A percentile compares a stretch with the other conserved stretches of the same genome.
These are phyloP conservation scores for Lissonota sp. DNA, from an alignment of 2,888 invertebrate genomes.

Conservation along the genomic window DNA sequence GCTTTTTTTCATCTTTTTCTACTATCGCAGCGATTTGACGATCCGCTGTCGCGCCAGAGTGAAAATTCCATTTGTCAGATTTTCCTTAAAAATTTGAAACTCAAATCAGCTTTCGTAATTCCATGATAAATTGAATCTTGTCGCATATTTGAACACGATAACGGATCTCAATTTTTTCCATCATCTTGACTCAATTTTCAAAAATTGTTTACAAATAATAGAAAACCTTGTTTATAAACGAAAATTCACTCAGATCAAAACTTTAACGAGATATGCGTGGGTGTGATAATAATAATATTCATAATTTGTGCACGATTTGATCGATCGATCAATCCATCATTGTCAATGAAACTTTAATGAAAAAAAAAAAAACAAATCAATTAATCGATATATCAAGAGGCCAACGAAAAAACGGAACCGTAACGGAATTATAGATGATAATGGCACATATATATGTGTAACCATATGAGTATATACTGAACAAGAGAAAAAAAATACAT, in stretches of 20 bases:
- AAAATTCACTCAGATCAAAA: slow-evolving; percentile 47
- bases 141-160: slow-evolving; percentile 20
- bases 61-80: slow-evolving; percentile 9
- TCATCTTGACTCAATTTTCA: slow-evolving; percentile 3
- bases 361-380: slow-evolving; percentile 48
- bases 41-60: slow-evolving; percentile 39
- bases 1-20: slow-evolving; percentile 39
- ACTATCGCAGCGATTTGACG: slow-evolving; percentile 14
- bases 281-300: slow-evolving; percentile 26
- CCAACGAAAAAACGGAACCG: slow-evolving; percentile 66
- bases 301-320: slow-evolving; percentile 73
- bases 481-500: slow-evolving; percentile 27
- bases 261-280: slow-evolving; percentile 42
- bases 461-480: slow-evolving; percentile 11
- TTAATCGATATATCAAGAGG: slow-evolving; percentile 49
- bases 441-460: slow-evolving; percentile 8
- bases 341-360: slow-evolving; percentile 41
- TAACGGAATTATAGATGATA: slow-evolving; percentile 61
- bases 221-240: not conserved
- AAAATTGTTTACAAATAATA: not conserved
- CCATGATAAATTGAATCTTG: not conserved
- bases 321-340: slow-evolving; percentile 78
- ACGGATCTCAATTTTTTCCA: slow-evolving; percentile 27
- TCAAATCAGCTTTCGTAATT: not conserved
- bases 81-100: not conserved